phyloP scores from a whole-genome alignment of 2,113 vertebrate species.

The Leiothrix lutea region DNA sequence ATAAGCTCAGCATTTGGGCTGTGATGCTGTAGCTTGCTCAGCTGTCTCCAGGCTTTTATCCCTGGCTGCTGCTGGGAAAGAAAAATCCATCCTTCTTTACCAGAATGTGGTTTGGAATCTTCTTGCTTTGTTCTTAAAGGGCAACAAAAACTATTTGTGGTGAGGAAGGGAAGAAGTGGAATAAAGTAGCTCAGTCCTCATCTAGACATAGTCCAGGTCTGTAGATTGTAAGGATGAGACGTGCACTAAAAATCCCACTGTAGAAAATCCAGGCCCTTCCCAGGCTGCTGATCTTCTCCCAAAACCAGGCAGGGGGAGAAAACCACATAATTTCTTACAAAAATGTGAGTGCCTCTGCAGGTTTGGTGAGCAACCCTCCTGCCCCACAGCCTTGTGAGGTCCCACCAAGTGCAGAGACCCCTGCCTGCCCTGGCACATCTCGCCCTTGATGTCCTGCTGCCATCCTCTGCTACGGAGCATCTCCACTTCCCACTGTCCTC shows the following conservation, averaged over 20 bases:
- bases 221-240: not conserved
- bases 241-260: not conserved
- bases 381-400: not conserved
- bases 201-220: not conserved
- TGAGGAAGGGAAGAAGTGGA: not conserved
- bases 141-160: not conserved
- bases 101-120: not conserved
- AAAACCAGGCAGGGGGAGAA: not conserved
- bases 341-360: not conserved
- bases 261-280: not conserved
- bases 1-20: not conserved
- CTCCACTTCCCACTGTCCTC: not conserved
- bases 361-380: not conserved
- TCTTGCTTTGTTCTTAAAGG: not conserved
- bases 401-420: not conserved
- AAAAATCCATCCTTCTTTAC: not conserved
- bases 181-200: not conserved
- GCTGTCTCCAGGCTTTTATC: constrained; percentile 3
- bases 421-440: fast-evolving
- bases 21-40: not conserved
- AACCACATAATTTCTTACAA: fast-evolving
- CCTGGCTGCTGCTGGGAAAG: not conserved
- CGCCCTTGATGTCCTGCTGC: not conserved
- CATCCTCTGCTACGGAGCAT: fast-evolving
- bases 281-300: not conserved